These are phyloP conservation scores for Gymnothorax javanicus DNA, from an alignment of 2,797 vertebrate species.

Conservation along the genomic window DNA sequence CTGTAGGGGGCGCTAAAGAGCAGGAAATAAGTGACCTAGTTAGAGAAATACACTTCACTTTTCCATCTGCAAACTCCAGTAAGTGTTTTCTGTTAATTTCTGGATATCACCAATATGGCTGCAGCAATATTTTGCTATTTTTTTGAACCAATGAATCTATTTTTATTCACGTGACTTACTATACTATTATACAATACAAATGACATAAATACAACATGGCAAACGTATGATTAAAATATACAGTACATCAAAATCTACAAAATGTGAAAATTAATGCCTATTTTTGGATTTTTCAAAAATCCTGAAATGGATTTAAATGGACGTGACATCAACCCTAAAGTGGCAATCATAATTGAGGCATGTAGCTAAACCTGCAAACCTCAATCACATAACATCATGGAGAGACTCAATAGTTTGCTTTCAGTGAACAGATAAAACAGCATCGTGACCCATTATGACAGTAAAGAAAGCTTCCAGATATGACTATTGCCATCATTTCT, in stretches of 20 bases:
- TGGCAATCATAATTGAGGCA: background rate
- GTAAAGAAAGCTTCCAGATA: conserved; percentile 59
- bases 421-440: background rate
- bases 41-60: background rate
- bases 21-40: background rate
- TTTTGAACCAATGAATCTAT: too few relatives aligned
- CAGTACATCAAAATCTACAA: too few relatives aligned
- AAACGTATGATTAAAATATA: too few relatives aligned
- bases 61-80: background rate
- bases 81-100: background rate
- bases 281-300: too few relatives aligned
- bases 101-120: too few relatives aligned
- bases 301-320: background rate
- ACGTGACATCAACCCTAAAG: background rate
- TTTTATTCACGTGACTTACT: too few relatives aligned
- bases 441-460: background rate
- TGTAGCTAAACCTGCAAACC: too few relatives aligned
- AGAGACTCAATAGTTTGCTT: background rate
- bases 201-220: too few relatives aligned
- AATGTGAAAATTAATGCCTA: too few relatives aligned
- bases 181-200: too few relatives aligned
- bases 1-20: conserved; percentile 51
- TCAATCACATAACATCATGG: background rate
- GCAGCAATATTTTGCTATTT: too few relatives aligned
- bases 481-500: conserved; percentile 61